phyloP scores from a whole-genome alignment of 1,140 invertebrate species.

The Atta colombica region DNA sequence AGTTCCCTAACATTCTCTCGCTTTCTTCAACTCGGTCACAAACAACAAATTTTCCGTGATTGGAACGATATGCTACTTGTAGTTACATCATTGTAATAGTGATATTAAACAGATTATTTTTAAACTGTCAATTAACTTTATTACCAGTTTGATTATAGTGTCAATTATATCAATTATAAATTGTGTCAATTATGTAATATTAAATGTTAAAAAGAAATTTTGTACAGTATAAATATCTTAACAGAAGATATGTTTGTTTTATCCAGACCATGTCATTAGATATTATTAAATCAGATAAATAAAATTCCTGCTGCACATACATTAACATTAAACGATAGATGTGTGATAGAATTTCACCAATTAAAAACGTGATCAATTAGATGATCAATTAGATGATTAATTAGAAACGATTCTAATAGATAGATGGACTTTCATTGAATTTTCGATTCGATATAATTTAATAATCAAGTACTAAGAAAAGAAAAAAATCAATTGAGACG shows the following conservation, averaged over 20 bases:
- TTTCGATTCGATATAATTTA: constrained; percentile 47
- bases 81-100: background rate
- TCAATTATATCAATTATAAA: constrained; percentile 10
- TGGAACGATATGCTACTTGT: background rate
- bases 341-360: background rate
- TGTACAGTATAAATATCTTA: too few species aligned
- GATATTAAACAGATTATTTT: background rate
- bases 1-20: constrained; percentile 18
- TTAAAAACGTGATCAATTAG: background rate
- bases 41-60: background rate
- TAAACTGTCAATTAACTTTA: background rate
- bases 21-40: background rate
- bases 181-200: background rate
- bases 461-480: constrained; percentile 29
- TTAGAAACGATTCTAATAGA: background rate
- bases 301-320: background rate
- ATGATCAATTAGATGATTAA: background rate
- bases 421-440: background rate
- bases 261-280: background rate
- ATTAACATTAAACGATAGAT: background rate
- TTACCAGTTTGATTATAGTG: background rate
- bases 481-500: constrained; percentile 66
- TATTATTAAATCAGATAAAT: background rate
- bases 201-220: background rate
- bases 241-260: background rate